Evolutionary conservation across 2,797 vertebrate species (phyloP).

Genomic region (Enteromius mattozi): DNA sequence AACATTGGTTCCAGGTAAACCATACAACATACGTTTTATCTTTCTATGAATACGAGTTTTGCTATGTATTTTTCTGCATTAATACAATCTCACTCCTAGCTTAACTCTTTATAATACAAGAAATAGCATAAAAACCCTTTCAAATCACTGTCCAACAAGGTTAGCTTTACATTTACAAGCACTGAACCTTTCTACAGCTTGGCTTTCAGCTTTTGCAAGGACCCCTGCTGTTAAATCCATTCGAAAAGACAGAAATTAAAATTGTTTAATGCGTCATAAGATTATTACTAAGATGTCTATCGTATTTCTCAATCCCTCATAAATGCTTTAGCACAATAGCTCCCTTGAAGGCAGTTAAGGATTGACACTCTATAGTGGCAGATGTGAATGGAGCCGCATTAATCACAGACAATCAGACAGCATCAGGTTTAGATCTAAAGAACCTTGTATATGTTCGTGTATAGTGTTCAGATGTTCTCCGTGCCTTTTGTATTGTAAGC

Average conservation of each 20-base stretch:
- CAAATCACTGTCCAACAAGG: not conserved
- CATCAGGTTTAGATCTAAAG: conserved; percentile 57
- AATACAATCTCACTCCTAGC: not conserved
- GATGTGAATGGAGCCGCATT: conserved; percentile 53
- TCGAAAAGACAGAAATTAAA: conserved; percentile 65
- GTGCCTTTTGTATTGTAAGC: not conserved
- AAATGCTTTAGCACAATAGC: conserved; percentile 78
- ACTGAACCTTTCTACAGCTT: conserved; percentile 1
- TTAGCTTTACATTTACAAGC: conserved; percentile 8
- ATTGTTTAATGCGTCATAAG: conserved; percentile 76
- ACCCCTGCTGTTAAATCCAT: conserved; percentile 62
- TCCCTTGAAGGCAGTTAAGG: conserved; percentile 67
- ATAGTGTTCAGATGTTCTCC: not conserved
- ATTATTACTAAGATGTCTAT: conserved; percentile 76
- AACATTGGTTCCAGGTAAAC: not conserved
- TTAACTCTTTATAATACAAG: not conserved
- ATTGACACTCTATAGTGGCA: conserved; percentile 66
- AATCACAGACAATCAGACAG: conserved; percentile 46
- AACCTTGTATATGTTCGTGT: not conserved
- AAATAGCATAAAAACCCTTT: not conserved
- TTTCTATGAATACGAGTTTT: not conserved
- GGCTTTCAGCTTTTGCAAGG: conserved; percentile 40
- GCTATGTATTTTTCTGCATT: not conserved
- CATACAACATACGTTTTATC: not conserved
- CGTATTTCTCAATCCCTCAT: conserved; percentile 74